Conservation (phyloP, 2,113 vertebrate species). For the Cyphomyrus plagiostoma region DNA sequence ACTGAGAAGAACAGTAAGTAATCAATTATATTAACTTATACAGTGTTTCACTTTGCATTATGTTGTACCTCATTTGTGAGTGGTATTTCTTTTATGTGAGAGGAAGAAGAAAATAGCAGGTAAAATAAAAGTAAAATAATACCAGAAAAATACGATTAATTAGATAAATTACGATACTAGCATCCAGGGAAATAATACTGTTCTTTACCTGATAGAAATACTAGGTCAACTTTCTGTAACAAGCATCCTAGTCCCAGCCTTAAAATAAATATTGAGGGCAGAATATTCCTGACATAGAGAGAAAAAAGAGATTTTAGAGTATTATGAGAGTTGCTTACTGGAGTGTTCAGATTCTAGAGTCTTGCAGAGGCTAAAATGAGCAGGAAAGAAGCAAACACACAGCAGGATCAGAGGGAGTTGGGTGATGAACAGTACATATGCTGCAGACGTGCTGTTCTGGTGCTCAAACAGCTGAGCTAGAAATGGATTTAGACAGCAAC, state of each 20-base stretch:
- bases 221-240: background rate
- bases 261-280: background rate
- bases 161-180: background rate
- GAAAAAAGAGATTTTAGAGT: background rate
- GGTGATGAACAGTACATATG: background rate
- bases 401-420: background rate
- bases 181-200: background rate
- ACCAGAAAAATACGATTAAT: background rate
- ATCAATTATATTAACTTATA: background rate
- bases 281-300: background rate
- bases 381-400: background rate
- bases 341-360: background rate
- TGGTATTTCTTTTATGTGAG: background rate
- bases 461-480: background rate
- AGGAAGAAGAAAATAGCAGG: background rate
- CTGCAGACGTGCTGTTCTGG: background rate
- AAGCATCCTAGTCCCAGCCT: background rate
- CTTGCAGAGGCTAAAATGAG: background rate
- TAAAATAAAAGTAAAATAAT: background rate
- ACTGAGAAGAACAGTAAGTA: background rate
- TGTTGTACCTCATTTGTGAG: background rate
- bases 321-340: background rate
- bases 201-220: background rate
- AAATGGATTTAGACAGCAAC: conserved; percentile 1
- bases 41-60: background rate